A percentile compares a stretch with the other conserved stretches of the same genome.
These are phyloP conservation scores for Myiozetetes cayanensis DNA, from an alignment of 2,113 vertebrate genomes.

Conservation along the genomic window DNA sequence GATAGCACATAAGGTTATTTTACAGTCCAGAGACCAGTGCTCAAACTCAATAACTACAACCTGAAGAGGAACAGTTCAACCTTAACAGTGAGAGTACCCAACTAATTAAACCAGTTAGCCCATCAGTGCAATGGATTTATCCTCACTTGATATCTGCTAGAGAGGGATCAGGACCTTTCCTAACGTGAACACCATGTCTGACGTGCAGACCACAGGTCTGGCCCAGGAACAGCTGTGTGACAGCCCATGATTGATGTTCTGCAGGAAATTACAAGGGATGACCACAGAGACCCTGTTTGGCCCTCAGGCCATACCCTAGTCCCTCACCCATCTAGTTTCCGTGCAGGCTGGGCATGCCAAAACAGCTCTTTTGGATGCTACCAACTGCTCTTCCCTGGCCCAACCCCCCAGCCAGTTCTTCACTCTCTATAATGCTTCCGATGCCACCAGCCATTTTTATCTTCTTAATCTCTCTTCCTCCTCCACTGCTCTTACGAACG, in stretches of 20 bases:
- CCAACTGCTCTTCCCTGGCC: background rate
- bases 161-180: background rate
- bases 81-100: background rate
- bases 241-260: background rate
- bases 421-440: background rate
- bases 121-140: background rate
- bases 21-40: background rate
- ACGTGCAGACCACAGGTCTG: background rate
- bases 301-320: background rate
- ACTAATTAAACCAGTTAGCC: background rate
- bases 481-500: background rate
- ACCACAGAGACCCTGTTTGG: background rate
- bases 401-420: background rate
- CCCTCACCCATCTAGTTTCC: background rate
- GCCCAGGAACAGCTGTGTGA: background rate
- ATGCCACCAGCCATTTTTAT: slow-evolving; percentile 7
- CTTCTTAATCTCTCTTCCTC: slow-evolving; percentile 1
- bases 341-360: background rate
- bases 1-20: background rate
- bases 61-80: background rate
- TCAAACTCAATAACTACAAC: background rate
- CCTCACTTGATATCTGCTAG: background rate
- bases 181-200: background rate
- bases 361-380: background rate
- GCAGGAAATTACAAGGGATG: background rate